Conservation (phyloP, 2,797 vertebrate species). For the Okamejei kenojei region DNA sequence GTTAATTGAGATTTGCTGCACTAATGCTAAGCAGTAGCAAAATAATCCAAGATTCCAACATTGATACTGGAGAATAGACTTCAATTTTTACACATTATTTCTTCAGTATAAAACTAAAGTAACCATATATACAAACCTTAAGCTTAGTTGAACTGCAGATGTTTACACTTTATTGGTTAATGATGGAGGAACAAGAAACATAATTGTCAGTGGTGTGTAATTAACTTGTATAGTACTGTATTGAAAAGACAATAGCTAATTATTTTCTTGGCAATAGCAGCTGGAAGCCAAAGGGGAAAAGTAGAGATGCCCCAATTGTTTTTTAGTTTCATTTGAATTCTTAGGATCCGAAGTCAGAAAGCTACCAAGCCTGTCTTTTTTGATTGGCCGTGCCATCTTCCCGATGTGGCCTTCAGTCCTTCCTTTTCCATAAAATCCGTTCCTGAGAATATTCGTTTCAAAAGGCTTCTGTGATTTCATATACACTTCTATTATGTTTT, state of each 20-base stretch:
- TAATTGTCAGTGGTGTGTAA: not conserved
- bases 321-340: constrained; percentile 20
- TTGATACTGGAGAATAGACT: not conserved
- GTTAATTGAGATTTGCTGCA: not conserved
- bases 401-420: not conserved
- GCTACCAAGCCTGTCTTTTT: not conserved
- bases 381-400: not conserved
- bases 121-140: not conserved
- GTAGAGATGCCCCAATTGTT: not conserved
- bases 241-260: not conserved
- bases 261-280: not conserved
- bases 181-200: not conserved
- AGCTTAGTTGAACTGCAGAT: not conserved
- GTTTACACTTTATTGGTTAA: not conserved
- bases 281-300: not conserved
- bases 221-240: not conserved
- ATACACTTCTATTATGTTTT: not conserved
- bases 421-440: not conserved
- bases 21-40: not conserved
- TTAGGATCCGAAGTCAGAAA: not conserved
- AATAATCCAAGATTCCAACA: not conserved
- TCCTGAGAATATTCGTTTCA: constrained; percentile 3
- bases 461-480: constrained; percentile 15
- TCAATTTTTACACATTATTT: not conserved
- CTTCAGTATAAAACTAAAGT: not conserved